phyloP scores from a whole-genome alignment of 2,888 invertebrate genomes.

The Scaptomyza caliginosa region DNA sequence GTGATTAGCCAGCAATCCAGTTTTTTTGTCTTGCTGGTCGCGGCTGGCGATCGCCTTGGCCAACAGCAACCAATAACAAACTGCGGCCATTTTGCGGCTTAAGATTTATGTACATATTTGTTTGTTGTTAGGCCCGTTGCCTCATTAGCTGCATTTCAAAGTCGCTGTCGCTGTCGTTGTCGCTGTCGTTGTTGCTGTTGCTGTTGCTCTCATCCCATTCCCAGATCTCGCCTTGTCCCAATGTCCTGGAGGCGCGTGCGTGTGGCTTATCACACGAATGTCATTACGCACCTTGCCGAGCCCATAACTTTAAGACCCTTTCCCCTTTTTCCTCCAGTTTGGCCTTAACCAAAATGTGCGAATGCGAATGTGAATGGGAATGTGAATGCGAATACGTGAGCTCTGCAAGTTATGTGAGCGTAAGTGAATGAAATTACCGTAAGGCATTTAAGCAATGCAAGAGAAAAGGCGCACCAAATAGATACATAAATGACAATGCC shows the following conservation, averaged over 20 bases:
- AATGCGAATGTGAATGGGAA: conserved; percentile 45
- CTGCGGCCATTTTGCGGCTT: conserved; percentile 49
- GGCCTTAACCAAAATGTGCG: conserved; percentile 34
- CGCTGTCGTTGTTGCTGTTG: neutral
- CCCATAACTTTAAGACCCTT: conserved; percentile 63
- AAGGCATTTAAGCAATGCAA: conserved; percentile 82
- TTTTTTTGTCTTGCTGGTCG: conserved; percentile 29
- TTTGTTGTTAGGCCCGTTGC: conserved; percentile 38
- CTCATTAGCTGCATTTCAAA: conserved; percentile 75
- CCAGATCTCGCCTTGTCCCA: neutral
- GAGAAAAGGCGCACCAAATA: conserved; percentile 67
- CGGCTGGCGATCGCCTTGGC: conserved; percentile 46
- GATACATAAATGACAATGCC: conserved; percentile 79
- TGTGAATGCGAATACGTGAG: conserved; percentile 80
- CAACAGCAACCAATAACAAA: conserved; percentile 22
- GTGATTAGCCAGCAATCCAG: conserved; percentile 79
- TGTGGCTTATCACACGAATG: conserved; percentile 75
- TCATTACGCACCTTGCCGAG: conserved; percentile 70
- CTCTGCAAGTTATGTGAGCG: conserved; percentile 81
- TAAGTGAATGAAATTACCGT: conserved; percentile 83
- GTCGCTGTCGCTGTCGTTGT: conserved; percentile 3
- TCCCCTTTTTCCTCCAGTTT: neutral
- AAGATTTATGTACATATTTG: conserved; percentile 76
- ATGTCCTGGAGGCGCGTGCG: conserved; percentile 71
- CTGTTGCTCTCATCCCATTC: neutral